Conservation (phyloP, 2,888 invertebrate genomes). For the Formica aserva region DNA sequence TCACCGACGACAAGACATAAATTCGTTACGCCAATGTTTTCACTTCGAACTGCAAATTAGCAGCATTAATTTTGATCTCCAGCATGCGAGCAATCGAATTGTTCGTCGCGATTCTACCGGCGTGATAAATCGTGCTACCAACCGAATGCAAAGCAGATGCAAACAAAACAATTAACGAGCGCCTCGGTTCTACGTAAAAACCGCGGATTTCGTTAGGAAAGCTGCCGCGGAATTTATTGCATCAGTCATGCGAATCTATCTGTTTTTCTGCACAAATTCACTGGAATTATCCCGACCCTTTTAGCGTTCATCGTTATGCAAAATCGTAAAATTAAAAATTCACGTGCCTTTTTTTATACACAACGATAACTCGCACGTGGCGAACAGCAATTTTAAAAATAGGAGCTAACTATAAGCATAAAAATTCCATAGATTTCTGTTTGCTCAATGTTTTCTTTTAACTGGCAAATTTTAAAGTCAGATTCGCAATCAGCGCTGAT, state of each 20-base stretch:
- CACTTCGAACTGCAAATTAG: slow-evolving; percentile 49
- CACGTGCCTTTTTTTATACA: slow-evolving; percentile 8
- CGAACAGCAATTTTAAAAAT: slow-evolving; percentile 12
- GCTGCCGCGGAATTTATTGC: slow-evolving; percentile 37
- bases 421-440: slow-evolving; percentile 44
- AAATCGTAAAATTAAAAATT: slow-evolving; percentile 50
- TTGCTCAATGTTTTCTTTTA: slow-evolving; percentile 32
- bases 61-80: slow-evolving; percentile 54
- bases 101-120: slow-evolving; percentile 22
- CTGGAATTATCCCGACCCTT: not conserved
- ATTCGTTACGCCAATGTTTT: slow-evolving; percentile 52
- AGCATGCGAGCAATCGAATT: slow-evolving; percentile 27
- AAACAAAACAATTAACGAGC: slow-evolving; percentile 54
- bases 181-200: slow-evolving; percentile 45
- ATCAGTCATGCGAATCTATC: slow-evolving; percentile 41
- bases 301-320: not conserved
- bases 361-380: slow-evolving; percentile 24
- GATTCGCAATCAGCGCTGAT: slow-evolving; percentile 29
- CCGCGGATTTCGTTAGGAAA: not conserved
- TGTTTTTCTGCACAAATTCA: slow-evolving; percentile 32
- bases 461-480: slow-evolving; percentile 46
- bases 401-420: not conserved
- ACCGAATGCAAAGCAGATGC: slow-evolving; percentile 53
- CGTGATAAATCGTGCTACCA: slow-evolving; percentile 39
- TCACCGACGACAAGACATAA: slow-evolving; percentile 41